These are phyloP conservation scores for Gouania willdenowi DNA, from an alignment of 2,797 vertebrate species.

Conservation along the genomic window DNA sequence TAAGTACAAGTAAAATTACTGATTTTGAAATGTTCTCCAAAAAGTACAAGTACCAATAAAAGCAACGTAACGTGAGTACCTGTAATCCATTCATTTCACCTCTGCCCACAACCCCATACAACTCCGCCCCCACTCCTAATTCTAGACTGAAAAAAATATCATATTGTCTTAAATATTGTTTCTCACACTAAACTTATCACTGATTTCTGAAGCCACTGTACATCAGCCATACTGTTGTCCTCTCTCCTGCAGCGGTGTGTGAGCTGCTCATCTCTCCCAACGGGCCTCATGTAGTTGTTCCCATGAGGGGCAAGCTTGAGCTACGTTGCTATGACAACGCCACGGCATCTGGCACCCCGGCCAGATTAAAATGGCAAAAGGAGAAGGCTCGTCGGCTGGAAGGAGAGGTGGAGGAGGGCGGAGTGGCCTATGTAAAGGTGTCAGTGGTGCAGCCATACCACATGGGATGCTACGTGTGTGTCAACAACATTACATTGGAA, in stretches of 20 bases:
- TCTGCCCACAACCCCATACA: no score
- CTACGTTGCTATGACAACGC: slow-evolving; percentile 75
- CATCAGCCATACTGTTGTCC: slow-evolving; percentile 6
- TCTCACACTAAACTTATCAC: no score
- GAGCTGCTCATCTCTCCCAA: slow-evolving; percentile 73
- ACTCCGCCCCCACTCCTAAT: no score
- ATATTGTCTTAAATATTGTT: no score
- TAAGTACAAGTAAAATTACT: no score
- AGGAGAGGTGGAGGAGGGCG: slow-evolving; percentile 55
- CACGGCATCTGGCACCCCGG: slow-evolving; percentile 10
- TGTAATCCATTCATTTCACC: no score
- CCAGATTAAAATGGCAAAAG: slow-evolving; percentile 79
- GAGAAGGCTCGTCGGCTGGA: slow-evolving; percentile 66
- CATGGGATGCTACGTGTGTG: slow-evolving; percentile 84
- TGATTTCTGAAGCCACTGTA: no score
- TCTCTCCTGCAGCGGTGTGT: slow-evolving; percentile 62
- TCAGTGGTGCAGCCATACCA: slow-evolving; percentile 63
- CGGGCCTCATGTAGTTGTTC: slow-evolving; percentile 74
- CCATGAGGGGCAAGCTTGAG: slow-evolving; percentile 73
- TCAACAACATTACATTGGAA: slow-evolving; percentile 68
- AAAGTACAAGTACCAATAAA: no score
- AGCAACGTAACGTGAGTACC: no score
- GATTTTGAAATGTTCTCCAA: no score
- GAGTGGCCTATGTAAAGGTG: slow-evolving; percentile 43
- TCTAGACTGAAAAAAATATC: no score